Base-by-base conservation (phyloP, 2,797 vertebrate genomes). In the Margarornis squamiger region DNA sequence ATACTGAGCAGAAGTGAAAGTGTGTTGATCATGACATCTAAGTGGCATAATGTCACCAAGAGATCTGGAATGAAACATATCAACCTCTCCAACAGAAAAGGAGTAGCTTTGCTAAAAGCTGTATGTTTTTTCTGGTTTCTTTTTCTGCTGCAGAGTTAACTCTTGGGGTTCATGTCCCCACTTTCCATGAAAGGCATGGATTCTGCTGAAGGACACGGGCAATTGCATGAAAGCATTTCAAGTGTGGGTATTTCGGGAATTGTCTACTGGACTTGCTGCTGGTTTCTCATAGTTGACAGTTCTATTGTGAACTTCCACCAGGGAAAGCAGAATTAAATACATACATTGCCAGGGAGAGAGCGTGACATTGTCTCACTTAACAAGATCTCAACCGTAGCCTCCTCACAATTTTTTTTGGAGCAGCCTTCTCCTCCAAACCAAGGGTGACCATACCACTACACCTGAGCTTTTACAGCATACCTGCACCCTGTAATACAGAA, bases 1-100 rank as follows among this genome's bases (percentile, higher is more conserved):
- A 92, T 89, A 82, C 26, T 85, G 80, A 89, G 65, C 36, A 93
- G 65, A 77, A 96, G 38, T 13, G 45, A 79, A 76, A 79, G 65
- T 20, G 49, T 57, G 71, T 77, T 94, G 92, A 74, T 92, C 36
- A 4, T 46, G 90, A 63, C 32, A 84, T 89, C 74, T 68, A 72
- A 92, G 74, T 52, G 65, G 57, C 8, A 4, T 23, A 86, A 83
- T 67, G 65, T 94, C 86, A 85, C 39, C 48, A 59, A 67, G 13
- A 13, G 52, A 76, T 72, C 77, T 61, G 39, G 52, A 54, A n/a
- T 4, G 54, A 80, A 88, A 87, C n/a, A 18, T 19, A 75, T 14
- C 27, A 45, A 8, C 38, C 24, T 71, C 54, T 79, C 63, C 74
- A 68, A 39, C 34, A 67, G 57, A 71, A 93, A 87, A 89, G 12